Percentiles rank a stretch among this genome's conserved stretches.
Conservation (phyloP, 2,888 invertebrate genomes). For the Agrochola lychnidis region DNA sequence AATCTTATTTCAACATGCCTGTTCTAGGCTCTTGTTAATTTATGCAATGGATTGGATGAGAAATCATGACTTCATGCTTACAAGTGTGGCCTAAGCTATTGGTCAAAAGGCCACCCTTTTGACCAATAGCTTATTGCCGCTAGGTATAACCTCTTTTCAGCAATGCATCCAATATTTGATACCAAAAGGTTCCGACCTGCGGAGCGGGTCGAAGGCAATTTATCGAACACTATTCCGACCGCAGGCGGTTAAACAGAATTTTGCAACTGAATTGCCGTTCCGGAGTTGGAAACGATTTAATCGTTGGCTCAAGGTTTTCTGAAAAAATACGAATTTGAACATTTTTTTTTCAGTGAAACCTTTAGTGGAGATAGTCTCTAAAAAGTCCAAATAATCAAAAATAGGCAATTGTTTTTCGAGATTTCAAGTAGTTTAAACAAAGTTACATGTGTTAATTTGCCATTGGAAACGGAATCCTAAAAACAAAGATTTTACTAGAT, state of each 20-base stretch:
- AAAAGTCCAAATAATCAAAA: background rate
- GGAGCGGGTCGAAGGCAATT: constrained; percentile 31
- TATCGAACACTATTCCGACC: constrained; percentile 45
- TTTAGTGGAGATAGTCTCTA: background rate
- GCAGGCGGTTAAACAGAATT: constrained; percentile 55
- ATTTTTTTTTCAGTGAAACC: background rate
- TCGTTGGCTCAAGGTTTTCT: constrained; percentile 9
- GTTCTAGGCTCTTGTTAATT: background rate
- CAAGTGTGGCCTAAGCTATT: no score
- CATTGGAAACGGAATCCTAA: constrained; percentile 3
- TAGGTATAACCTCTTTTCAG: background rate
- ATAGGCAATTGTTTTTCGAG: background rate
- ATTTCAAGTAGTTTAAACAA: background rate
- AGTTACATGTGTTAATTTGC: background rate
- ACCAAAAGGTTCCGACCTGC: constrained; percentile 16
- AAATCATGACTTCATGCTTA: background rate
- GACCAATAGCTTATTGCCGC: background rate
- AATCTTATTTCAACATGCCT: background rate
- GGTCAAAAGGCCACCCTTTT: background rate
- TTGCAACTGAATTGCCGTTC: constrained; percentile 40
- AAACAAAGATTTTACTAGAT: constrained; percentile 13
- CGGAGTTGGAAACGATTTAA: constrained; percentile 27
- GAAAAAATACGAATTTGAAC: background rate
- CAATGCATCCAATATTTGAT: background rate
- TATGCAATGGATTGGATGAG: no score